A percentile compares a stretch with the other conserved stretches of the same genome.
Evolutionary conservation across 1,140 invertebrate genomes (phyloP).

Genomic region (Chelonus insularis): DNA sequence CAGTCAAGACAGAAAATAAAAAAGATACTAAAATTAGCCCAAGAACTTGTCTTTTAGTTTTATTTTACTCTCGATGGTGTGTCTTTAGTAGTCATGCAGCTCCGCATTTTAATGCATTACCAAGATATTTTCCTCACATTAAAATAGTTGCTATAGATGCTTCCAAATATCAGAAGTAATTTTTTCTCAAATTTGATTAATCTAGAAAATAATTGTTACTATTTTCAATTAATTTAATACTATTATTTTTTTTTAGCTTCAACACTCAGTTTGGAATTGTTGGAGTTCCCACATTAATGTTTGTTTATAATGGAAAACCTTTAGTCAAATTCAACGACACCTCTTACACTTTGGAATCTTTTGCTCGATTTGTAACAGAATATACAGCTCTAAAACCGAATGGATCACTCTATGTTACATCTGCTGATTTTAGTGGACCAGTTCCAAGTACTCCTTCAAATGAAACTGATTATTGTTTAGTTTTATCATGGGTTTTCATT

Average conservation of each 20-base stretch:
- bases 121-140: slow-evolving; percentile 80
- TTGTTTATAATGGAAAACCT: slow-evolving; percentile 90
- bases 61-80: slow-evolving; percentile 90
- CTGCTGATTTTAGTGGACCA: slow-evolving; percentile 78
- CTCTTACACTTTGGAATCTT: slow-evolving; percentile 76
- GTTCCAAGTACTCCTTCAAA: slow-evolving; percentile 72
- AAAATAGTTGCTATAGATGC: slow-evolving; percentile 90
- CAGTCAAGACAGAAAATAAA: slow-evolving; percentile 48
- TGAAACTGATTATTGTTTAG: slow-evolving; percentile 80
- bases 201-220: slow-evolving; percentile 6
- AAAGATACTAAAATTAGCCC: slow-evolving; percentile 49
- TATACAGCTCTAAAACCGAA: slow-evolving; percentile 73
- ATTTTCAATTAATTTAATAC: neutral
- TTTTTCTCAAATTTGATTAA: neutral
- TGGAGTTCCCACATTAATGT: slow-evolving; percentile 88
- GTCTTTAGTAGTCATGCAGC: slow-evolving; percentile 88
- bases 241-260: slow-evolving; percentile 61
- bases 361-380: slow-evolving; percentile 80
- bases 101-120: slow-evolving; percentile 87
- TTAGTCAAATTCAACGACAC: slow-evolving; percentile 86
- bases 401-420: slow-evolving; percentile 70
- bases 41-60: slow-evolving; percentile 76
- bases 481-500: slow-evolving; percentile 86
- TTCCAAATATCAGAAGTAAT: slow-evolving; percentile 75
- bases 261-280: slow-evolving; percentile 93